phyloP scores from a whole-genome alignment of 2,888 invertebrate genomes.

The Iselma pallidipennis region DNA sequence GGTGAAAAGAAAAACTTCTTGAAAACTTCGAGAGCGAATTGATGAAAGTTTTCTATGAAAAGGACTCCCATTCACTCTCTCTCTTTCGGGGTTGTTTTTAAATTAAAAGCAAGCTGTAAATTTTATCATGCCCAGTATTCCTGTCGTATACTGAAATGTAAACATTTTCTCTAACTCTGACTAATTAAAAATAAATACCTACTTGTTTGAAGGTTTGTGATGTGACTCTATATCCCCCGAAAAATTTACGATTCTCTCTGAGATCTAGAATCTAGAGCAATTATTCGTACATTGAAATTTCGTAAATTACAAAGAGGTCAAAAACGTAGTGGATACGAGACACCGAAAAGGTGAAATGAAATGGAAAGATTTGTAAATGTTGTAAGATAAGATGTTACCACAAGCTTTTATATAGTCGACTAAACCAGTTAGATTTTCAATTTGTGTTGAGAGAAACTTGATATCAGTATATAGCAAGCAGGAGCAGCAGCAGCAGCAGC shows the following conservation, averaged over 20 bases:
- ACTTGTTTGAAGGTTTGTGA: not conserved
- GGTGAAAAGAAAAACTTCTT: not conserved
- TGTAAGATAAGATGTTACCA: slow-evolving; percentile 45
- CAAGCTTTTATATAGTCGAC: slow-evolving; percentile 43
- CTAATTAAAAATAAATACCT: not conserved
- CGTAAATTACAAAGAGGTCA: slow-evolving; percentile 31
- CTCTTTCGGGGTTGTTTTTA: not conserved
- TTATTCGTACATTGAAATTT: too few relatives aligned
- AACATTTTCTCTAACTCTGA: not conserved
- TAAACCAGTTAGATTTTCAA: slow-evolving; percentile 47
- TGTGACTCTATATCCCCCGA: not conserved
- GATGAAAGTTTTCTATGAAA: not conserved
- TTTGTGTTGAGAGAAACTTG: slow-evolving; percentile 45
- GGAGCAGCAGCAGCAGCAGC: slow-evolving; percentile 31
- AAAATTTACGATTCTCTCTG: not conserved
- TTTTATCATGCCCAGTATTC: not conserved
- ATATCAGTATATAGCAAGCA: too few relatives aligned
- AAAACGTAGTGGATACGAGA: slow-evolving; percentile 21
- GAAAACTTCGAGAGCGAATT: not conserved
- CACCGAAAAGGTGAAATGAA: slow-evolving; percentile 37
- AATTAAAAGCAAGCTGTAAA: not conserved
- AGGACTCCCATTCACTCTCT: too few relatives aligned
- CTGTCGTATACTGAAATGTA: not conserved
- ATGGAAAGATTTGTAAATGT: slow-evolving; percentile 44
- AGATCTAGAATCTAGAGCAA: too few relatives aligned